These are phyloP conservation scores for Maconellicoccus hirsutus DNA, from an alignment of 1,140 invertebrate genomes.

Conservation along the genomic window DNA sequence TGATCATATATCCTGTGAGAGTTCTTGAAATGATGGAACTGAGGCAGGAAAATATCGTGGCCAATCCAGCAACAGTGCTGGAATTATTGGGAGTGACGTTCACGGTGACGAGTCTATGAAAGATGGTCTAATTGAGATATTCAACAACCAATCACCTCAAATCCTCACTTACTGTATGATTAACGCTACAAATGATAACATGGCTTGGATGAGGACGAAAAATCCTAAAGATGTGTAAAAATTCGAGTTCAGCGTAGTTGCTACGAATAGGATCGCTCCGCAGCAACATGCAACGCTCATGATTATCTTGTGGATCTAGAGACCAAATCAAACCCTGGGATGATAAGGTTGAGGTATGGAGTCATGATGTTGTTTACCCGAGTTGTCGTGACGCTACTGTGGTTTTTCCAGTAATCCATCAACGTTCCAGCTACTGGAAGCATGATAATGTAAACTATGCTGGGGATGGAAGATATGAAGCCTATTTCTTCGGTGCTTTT, in stretches of 20 bases:
- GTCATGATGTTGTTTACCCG: background rate
- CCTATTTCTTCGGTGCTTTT: background rate
- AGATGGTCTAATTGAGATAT: no score
- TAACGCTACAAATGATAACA: background rate
- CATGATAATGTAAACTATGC: background rate
- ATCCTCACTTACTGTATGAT: background rate
- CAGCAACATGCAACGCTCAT: background rate
- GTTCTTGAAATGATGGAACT: no score
- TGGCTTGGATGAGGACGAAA: background rate
- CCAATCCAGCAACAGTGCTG: no score
- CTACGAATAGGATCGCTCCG: background rate
- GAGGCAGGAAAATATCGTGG: no score
- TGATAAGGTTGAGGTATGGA: no score
- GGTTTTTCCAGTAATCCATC: background rate
- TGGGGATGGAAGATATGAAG: background rate
- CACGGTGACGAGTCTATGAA: no score
- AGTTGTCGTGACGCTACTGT: background rate
- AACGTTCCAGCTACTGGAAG: background rate
- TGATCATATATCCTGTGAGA: no score
- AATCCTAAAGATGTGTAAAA: background rate
- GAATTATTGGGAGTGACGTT: no score
- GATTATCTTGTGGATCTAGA: background rate
- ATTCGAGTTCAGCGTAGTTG: background rate
- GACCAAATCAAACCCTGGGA: background rate
- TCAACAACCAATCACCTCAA: no score